These are phyloP conservation scores for Gymnoscopelus braueri DNA, from an alignment of 2,797 vertebrate genomes.

Conservation along the genomic window DNA sequence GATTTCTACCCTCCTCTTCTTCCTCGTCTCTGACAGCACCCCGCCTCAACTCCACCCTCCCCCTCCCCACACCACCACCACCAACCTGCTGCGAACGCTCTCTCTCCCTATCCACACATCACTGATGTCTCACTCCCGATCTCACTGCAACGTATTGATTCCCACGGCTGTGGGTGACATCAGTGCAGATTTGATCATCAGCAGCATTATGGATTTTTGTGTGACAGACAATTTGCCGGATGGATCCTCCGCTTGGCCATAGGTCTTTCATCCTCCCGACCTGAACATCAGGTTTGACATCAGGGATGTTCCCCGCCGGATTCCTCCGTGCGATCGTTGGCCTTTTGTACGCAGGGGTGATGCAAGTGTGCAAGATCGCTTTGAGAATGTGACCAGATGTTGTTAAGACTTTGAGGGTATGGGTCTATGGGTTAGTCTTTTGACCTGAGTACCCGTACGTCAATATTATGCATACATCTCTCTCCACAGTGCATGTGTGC, in stretches of 20 bases:
- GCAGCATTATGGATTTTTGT: constrained; percentile 25
- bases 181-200: constrained; percentile 28
- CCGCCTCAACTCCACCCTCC: background rate
- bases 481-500: background rate
- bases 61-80: background rate
- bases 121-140: constrained; percentile 8
- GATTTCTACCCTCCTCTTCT: constrained; percentile 21
- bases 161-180: constrained; percentile 15
- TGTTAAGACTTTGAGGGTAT: constrained; percentile 2
- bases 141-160: constrained; percentile 18
- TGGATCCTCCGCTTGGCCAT: background rate
- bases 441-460: background rate
- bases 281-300: background rate
- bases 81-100: too few species aligned
- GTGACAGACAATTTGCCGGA: constrained; percentile 9
- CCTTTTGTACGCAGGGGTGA: background rate
- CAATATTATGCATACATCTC: background rate
- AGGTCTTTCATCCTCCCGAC: background rate
- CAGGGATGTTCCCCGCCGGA: background rate
- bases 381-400: constrained; percentile 11
- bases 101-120: constrained; percentile 9
- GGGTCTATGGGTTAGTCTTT: constrained; percentile 8
- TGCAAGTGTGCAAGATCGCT: constrained; percentile 3
- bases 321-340: background rate
- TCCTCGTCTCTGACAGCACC: constrained; percentile 14